phyloP scores from a whole-genome alignment of 2,888 invertebrate species.

The Mimas tiliae region DNA sequence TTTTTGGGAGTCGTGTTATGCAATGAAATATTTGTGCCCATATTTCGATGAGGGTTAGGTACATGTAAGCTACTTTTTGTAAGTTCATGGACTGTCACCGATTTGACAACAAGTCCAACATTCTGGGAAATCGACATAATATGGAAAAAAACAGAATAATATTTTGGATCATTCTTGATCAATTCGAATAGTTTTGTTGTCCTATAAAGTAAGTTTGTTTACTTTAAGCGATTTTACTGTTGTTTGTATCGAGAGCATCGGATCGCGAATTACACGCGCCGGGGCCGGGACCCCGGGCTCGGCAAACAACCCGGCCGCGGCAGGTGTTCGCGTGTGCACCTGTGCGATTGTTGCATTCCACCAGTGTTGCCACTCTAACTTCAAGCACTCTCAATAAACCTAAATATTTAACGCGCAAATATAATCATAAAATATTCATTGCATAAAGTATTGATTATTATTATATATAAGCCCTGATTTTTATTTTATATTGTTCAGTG shows the following conservation, averaged over 20 bases:
- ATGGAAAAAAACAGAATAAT: too few species aligned
- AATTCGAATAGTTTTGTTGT: not conserved
- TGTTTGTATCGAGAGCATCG: slow-evolving; percentile 17
- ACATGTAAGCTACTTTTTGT: too few species aligned
- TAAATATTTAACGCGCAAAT: not conserved
- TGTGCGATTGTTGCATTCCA: slow-evolving; percentile 59
- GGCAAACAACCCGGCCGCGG: slow-evolving; percentile 41
- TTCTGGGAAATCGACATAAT: too few species aligned
- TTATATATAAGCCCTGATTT: not conserved
- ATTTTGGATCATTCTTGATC: not conserved
- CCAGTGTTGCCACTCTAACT: slow-evolving; percentile 24
- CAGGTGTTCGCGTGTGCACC: slow-evolving; percentile 74
- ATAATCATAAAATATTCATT: too few species aligned
- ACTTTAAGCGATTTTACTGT: slow-evolving; percentile 11
- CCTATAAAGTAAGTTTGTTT: not conserved
- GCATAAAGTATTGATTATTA: not conserved
- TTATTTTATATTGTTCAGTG: too few species aligned
- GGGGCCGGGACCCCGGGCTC: slow-evolving; percentile 27
- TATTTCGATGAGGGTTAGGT: too few species aligned
- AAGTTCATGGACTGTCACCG: too few species aligned
- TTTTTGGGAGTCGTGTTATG: too few species aligned
- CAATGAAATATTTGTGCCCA: too few species aligned
- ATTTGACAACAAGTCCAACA: too few species aligned
- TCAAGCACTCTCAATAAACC: not conserved
- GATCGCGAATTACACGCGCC: slow-evolving; percentile 50